These are phyloP conservation scores for Penaeus indicus DNA, from an alignment of 1,140 invertebrate genomes.

Conservation along the genomic window DNA sequence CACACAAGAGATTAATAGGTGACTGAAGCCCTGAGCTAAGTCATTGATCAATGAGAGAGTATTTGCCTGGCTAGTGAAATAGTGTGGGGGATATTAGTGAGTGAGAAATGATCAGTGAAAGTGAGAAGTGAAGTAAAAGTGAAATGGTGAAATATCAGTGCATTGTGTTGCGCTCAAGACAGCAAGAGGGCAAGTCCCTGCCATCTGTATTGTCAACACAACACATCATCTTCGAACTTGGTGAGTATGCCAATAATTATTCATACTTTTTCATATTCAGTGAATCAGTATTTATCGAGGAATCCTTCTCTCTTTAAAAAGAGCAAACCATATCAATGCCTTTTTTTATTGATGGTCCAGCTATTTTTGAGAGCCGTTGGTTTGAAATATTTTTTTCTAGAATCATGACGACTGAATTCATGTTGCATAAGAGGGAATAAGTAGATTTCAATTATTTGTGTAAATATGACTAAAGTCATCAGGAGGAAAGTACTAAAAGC, in stretches of 20 bases:
- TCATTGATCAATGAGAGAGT: conserved; percentile 48
- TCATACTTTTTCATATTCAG: conserved; percentile 3
- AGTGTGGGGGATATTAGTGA: conserved; percentile 61
- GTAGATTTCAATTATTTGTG: no score
- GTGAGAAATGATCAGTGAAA: conserved; percentile 60
- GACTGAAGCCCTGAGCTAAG: conserved; percentile 32
- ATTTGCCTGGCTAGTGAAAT: conserved; percentile 59
- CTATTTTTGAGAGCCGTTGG: no score
- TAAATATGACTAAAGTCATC: no score
- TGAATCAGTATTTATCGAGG: not conserved
- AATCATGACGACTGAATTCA: no score
- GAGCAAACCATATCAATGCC: no score
- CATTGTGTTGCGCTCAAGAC: conserved; percentile 43
- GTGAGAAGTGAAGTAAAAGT: conserved; percentile 54
- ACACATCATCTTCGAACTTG: conserved; percentile 30
- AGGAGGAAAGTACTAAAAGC: no score
- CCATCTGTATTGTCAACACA: conserved; percentile 48
- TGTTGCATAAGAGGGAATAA: no score
- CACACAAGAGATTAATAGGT: conserved; percentile 50
- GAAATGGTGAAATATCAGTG: conserved; percentile 43
- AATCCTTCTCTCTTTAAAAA: no score
- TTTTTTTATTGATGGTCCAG: no score
- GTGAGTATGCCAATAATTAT: conserved; percentile 36
- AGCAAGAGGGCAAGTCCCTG: conserved; percentile 38
- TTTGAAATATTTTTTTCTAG: no score